Evolutionary conservation across 1,140 invertebrate species (phyloP).

Genomic region (Calycopis cecrops): DNA sequence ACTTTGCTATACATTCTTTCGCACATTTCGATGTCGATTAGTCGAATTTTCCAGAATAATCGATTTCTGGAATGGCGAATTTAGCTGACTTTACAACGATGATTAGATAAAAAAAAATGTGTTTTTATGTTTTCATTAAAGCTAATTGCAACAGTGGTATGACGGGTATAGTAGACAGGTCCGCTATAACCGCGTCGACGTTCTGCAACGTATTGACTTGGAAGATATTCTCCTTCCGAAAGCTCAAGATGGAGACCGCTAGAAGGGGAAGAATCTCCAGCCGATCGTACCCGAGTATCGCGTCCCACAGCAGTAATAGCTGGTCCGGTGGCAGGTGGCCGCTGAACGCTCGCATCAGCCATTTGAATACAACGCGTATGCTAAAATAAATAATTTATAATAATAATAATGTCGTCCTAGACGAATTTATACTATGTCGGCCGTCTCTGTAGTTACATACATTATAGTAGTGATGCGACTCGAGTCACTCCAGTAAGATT

Average conservation of each 20-base stretch:
- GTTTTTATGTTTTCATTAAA: constrained; percentile 60
- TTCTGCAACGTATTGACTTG: constrained; percentile 89
- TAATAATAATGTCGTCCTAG: too few species aligned
- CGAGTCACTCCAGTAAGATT: too few species aligned
- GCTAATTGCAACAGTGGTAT: constrained; percentile 80
- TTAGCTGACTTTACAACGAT: too few species aligned
- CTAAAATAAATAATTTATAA: constrained; percentile 45
- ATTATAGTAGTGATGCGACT: too few species aligned
- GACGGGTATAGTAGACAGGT: constrained; percentile 92
- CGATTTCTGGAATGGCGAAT: too few species aligned
- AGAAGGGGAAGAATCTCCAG: constrained; percentile 91
- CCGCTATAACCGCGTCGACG: constrained; percentile 92
- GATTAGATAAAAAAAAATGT: neutral
- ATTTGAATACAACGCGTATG: constrained; percentile 94
- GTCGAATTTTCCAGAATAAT: too few species aligned
- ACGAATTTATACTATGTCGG: too few species aligned
- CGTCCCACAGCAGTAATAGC: constrained; percentile 93
- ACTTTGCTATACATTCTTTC: too few species aligned
- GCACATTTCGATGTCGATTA: too few species aligned
- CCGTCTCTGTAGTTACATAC: too few species aligned
- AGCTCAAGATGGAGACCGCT: constrained; percentile 92
- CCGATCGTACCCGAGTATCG: constrained; percentile 93
- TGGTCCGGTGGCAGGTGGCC: constrained; percentile 95
- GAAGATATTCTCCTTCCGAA: constrained; percentile 93
- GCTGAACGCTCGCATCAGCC: constrained; percentile 96